These are phyloP conservation scores for Lycopodina hypogea DNA, from an alignment of 37 sponge, comb jelly and placozoan genomes.

Conservation along the genomic window DNA sequence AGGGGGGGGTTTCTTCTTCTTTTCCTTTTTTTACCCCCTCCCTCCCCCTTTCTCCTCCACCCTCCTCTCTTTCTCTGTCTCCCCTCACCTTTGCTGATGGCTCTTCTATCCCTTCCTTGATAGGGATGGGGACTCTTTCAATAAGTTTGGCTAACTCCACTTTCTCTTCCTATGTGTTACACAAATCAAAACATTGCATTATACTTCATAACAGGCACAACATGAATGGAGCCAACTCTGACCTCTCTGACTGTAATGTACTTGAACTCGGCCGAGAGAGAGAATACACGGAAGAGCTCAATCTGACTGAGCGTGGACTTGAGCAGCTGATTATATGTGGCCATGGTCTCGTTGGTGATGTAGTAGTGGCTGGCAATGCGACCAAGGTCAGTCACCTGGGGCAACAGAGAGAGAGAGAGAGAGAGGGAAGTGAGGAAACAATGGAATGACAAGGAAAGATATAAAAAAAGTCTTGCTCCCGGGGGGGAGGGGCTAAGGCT, in stretches of 20 bases:
- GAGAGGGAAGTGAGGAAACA: neutral
- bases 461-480: neutral
- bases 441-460: neutral
- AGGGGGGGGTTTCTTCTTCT: neutral
- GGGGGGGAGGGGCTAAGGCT: neutral
- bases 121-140: slow-evolving; percentile 94
- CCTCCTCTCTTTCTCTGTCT: too few species aligned
- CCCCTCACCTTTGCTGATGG: slow-evolving; percentile 99
- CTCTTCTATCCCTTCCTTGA: slow-evolving; percentile 98
- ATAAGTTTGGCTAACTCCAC: slow-evolving; percentile 87
- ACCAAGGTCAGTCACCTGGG: slow-evolving; percentile 92
- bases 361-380: slow-evolving; percentile 98
- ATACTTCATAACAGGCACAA: neutral
- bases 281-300: slow-evolving; percentile 95
- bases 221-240: neutral
- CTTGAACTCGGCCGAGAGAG: slow-evolving; percentile 96
- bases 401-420: too few species aligned
- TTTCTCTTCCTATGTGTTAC: slow-evolving; percentile 83
- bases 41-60: too few species aligned
- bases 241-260: slow-evolving; percentile 96
- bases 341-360: slow-evolving; percentile 87
- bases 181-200: neutral
- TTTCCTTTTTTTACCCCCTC: too few species aligned
- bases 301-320: slow-evolving; percentile 96
- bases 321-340: slow-evolving; percentile 93